Evolutionary conservation across 2,888 invertebrate species (phyloP), one percentile per base, ranked within the genome.

Genomic region (Campoplex capitator): DNA sequence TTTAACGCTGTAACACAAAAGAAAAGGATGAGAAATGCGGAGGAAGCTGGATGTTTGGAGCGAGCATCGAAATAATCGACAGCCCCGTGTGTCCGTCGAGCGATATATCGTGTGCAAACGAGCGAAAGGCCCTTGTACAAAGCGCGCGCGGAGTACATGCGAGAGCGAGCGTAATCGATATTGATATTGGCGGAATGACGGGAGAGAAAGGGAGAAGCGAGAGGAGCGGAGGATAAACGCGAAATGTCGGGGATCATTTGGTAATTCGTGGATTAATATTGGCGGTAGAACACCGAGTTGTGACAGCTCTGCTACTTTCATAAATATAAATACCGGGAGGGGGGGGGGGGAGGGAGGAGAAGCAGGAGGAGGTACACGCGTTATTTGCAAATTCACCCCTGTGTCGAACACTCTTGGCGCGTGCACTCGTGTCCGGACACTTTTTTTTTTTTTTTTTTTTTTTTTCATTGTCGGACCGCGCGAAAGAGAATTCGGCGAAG

Each of bases 211-310:
- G 9, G 45, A 18, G 75, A 45, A 28, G 62, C 16, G 18, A 18
- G 35, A 1, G 74, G 32, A 18, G 18, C 3, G 74, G 32, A 42
- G 56, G 42, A 56, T 13, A 32, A 76, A 45, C 77, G 65, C 42
- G 78, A 77, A 73, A 73, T 77, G 45, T 81, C 78, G 78, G 54
- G 75, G 75, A 83, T 85, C 78, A 85, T 85, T 85, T 83, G 82
- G 78, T 85, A 85, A 83, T 85, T 85, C 85, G 85, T 79, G 85
- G 85, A 85, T 85, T 85, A 85, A 85, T 85, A 82, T 83, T 83
- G 78, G 85, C 78, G 78, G 74, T 51, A 35, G 82, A 78, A 83
- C 82, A 78, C 42, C 67, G 78, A 78, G 51, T 68, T 75, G 78
- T 73, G 73, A 74, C 68, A 56, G 54, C 62, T 78, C 78, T 62